Conservation (phyloP, 2,888 invertebrate genomes). For the Eustalomyia histrio region DNA sequence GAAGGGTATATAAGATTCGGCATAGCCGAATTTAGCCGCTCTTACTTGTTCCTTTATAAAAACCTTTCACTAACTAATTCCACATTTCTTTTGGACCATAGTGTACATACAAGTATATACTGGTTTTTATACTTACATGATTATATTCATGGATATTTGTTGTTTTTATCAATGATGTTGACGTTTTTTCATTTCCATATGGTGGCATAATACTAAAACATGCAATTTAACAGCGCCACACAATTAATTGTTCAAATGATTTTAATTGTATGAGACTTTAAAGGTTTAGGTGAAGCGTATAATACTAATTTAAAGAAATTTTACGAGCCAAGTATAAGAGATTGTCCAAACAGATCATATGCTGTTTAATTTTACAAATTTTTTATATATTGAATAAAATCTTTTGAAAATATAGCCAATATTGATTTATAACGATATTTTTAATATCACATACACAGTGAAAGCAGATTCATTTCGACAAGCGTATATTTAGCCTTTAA, state of each 20-base stretch:
- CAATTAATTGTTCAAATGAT: constrained; percentile 76
- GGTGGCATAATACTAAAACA: constrained; percentile 66
- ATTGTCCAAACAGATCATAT: constrained; percentile 31
- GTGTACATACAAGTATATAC: constrained; percentile 5
- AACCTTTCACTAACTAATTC: too few species aligned
- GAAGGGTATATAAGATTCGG: too few species aligned
- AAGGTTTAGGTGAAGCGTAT: constrained; percentile 14
- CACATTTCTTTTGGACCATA: neutral
- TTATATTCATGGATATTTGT: constrained; percentile 39
- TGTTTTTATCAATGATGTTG: constrained; percentile 41
- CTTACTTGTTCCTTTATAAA: too few species aligned
- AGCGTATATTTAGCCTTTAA: too few species aligned
- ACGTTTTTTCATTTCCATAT: constrained; percentile 34
- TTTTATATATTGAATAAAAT: too few species aligned
- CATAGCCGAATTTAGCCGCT: too few species aligned
- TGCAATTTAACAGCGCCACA: constrained; percentile 74
- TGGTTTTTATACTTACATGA: neutral
- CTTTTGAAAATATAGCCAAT: too few species aligned
- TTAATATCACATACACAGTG: too few species aligned
- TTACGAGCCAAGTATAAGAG: constrained; percentile 10
- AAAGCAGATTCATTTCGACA: too few species aligned
- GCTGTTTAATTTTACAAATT: neutral
- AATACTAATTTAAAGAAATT: constrained; percentile 8
- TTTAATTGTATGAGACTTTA: constrained; percentile 73
- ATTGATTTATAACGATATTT: too few species aligned